Evolutionary conservation across 1,140 invertebrate species (phyloP).

Genomic region (Drosophila pallidifrons): DNA sequence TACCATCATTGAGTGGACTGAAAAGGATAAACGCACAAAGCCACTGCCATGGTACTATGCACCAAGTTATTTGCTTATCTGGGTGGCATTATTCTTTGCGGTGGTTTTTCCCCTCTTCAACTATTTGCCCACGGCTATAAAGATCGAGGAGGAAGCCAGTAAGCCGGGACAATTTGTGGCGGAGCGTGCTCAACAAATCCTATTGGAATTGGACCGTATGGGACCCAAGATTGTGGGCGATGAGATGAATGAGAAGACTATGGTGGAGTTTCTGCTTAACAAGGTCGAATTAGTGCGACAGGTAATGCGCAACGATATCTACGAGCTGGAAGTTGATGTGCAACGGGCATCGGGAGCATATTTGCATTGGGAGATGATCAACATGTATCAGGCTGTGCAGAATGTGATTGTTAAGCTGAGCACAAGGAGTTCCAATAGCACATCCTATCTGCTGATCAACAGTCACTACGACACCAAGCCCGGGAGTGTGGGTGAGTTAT

Average conservation of each 20-base stretch:
- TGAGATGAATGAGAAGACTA: conserved; percentile 88
- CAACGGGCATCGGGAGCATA: conserved; percentile 90
- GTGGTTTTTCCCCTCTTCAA: conserved; percentile 69
- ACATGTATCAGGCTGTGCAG: conserved; percentile 89
- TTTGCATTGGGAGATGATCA: conserved; percentile 91
- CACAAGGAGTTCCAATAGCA: conserved; percentile 79
- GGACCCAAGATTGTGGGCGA: conserved; percentile 89
- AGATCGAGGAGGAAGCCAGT: conserved; percentile 51
- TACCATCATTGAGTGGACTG: conserved; percentile 15
- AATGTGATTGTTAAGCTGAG: conserved; percentile 93
- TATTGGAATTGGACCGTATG: conserved; percentile 88
- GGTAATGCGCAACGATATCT: conserved; percentile 59
- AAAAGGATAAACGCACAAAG: conserved; percentile 15
- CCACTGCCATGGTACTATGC: conserved; percentile 72
- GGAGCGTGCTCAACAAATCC: conserved; percentile 78
- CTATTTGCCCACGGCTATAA: conserved; percentile 59
- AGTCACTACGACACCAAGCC: conserved; percentile 97
- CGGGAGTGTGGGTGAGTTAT: conserved; percentile 88
- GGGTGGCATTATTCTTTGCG: conserved; percentile 68
- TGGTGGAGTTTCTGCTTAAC: conserved; percentile 86
- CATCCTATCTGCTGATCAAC: conserved; percentile 92
- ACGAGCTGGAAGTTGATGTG: conserved; percentile 70
- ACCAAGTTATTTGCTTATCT: conserved; percentile 63
- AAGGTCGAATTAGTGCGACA: conserved; percentile 56
- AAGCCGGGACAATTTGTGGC: conserved; percentile 66